phyloP scores from a whole-genome alignment of 2,797 vertebrate species.

The Heliangelus exortis region DNA sequence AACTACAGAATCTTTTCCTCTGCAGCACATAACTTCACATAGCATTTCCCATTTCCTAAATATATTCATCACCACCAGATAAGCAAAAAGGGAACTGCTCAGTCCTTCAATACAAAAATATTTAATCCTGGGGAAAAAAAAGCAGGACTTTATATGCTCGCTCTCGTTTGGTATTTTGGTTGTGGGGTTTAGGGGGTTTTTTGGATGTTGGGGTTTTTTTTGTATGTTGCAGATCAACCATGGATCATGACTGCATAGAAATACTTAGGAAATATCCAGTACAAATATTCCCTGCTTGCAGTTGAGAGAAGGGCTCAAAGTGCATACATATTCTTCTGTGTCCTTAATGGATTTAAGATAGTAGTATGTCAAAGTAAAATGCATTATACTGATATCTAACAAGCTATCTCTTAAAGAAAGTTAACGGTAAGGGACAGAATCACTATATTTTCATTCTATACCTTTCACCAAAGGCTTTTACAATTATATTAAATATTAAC shows the following conservation, averaged over 20 bases:
- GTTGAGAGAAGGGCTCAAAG: constrained; percentile 22
- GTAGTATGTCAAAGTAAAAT: constrained; percentile 42
- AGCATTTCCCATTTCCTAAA: not conserved
- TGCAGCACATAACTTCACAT: not conserved
- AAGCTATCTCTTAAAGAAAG: constrained; percentile 40
- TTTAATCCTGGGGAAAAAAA: not conserved
- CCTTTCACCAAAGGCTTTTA: constrained; percentile 76
- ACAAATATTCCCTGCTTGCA: not conserved
- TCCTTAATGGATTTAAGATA: constrained; percentile 45
- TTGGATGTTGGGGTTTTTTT: not conserved
- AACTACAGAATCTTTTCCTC: constrained; percentile 16
- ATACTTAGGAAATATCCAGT: constrained; percentile 9
- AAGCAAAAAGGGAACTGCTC: not conserved
- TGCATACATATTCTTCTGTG: not conserved
- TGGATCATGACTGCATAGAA: not conserved
- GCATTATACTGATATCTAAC: not conserved
- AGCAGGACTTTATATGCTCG: not conserved
- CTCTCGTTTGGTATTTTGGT: not conserved
- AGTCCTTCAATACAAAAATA: not conserved
- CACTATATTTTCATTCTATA: constrained; percentile 65
- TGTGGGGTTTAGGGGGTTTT: not conserved
- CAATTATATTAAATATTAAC: constrained; percentile 82
- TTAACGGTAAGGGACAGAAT: constrained; percentile 34
- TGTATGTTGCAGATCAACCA: not conserved
- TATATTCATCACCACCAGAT: not conserved